Evolutionary conservation across 2,888 invertebrate species (phyloP), one percentile per base, ranked within the genome.

Genomic region (Catonia carolina): DNA sequence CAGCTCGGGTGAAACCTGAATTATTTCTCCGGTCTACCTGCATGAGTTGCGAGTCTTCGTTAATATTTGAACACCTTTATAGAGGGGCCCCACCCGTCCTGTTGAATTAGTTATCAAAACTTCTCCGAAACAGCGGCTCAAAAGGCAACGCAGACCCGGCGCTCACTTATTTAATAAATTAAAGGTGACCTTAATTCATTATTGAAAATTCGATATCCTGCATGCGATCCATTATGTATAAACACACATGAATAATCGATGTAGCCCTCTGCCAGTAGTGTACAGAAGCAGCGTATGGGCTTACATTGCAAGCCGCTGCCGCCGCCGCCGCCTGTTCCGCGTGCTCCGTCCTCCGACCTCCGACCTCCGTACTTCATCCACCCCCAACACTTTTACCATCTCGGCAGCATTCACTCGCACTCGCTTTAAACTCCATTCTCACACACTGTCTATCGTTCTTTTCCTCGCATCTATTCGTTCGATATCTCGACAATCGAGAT

Each of bases 181-280:
- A 63, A 60, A 54, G 56, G 62, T 61, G 56, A 53, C 60, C 63
- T 61, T 59, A 59, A 61, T 63, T 62, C 61, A 63, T 63, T 61
- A 63, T 63, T 63, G 59, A 63, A 61, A 62, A 63, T 63, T 63
- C 62, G 61, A 63, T 63, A 63, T 63, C 62, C 65, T 56, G 59
- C 56, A 56, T 55, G 53, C 50, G 52, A 27, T 45, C 27, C 23
- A 45, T 45, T 23, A 45, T 45, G 45, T 27, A 45, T n/a, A 27
- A n/a, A 14, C 23, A 10, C 20, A 3, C 10, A 8, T 45, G 15
- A 45, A 45, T 45, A 45, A 45, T 45, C 27, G 45, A 45, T 4
- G 27, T 45, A 2, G 20, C 22, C 45, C 23, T 45, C 45, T 45
- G 18, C 27, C n/a, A n/a, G n/a, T n/a, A n/a, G n/a, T n/a, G n/a